A percentile compares a stretch with the other conserved stretches of the same genome.
Conservation (phyloP, 2,113 vertebrate genomes). For the Brachyhypopomus gauderio region DNA sequence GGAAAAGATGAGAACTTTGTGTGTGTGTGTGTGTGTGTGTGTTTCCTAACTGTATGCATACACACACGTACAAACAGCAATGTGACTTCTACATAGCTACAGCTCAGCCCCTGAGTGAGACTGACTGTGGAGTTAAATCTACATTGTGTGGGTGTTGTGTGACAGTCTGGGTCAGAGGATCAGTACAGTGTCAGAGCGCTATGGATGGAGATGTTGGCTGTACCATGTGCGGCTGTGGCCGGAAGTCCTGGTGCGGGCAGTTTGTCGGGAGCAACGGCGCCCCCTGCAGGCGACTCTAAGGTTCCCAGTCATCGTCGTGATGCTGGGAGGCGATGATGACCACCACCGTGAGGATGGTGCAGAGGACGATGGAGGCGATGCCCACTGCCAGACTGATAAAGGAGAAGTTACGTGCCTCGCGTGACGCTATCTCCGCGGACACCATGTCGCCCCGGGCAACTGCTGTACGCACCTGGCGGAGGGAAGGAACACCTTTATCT, state of each 20-base stretch:
- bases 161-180: constrained; percentile 43
- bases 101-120: not conserved
- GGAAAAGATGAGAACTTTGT: not conserved
- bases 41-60: not conserved
- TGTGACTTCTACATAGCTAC: not conserved
- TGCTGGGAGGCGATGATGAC: constrained; percentile 95
- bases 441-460: constrained; percentile 90
- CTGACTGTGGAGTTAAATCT: not conserved
- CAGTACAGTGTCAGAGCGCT: constrained; percentile 55
- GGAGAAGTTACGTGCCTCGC: constrained; percentile 92
- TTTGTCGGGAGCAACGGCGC: not conserved
- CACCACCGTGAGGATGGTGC: constrained; percentile 92
- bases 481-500: not conserved
- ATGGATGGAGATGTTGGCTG: constrained; percentile 52
- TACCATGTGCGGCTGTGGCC: constrained; percentile 39
- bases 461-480: constrained; percentile 83
- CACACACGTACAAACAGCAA: not conserved
- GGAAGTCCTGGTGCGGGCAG: constrained; percentile 43
- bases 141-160: constrained; percentile 32
- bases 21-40: not conserved
- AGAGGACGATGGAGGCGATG: constrained; percentile 91
- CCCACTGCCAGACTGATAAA: constrained; percentile 94
- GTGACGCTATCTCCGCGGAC: constrained; percentile 89
- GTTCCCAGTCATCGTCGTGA: constrained; percentile 92
- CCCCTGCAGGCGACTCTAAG: constrained; percentile 57